Evolutionary conservation across 2,797 vertebrate species (phyloP).

Genomic region (Sebastes itinus): DNA sequence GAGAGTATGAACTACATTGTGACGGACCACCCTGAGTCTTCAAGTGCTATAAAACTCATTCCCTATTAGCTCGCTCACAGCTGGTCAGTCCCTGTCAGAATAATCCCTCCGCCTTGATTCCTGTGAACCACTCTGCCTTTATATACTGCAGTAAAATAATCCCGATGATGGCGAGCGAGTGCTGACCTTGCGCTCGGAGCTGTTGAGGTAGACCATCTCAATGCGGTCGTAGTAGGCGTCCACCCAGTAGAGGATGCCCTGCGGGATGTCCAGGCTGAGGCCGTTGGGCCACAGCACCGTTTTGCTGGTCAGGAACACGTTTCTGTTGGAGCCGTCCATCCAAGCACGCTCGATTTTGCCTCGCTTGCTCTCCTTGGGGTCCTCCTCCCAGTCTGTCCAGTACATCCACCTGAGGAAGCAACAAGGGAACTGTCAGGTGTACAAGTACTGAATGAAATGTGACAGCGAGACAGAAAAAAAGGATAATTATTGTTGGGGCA

Average conservation of each 20-base stretch:
- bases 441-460: background rate
- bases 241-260: conserved; percentile 95
- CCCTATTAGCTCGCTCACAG: conserved; percentile 16
- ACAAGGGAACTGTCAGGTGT: background rate
- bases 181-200: conserved; percentile 89
- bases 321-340: conserved; percentile 97
- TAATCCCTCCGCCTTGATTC: conserved; percentile 27
- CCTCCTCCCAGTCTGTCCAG: conserved; percentile 99
- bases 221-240: conserved; percentile 98
- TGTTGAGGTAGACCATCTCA: conserved; percentile 94
- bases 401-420: conserved; percentile 91
- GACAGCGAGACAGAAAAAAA: background rate
- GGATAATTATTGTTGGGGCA: background rate
- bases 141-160: background rate
- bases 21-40: conserved; percentile 42
- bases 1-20: background rate
- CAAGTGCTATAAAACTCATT: conserved; percentile 15
- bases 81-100: conserved; percentile 19
- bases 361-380: conserved; percentile 96
- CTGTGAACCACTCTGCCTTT: background rate
- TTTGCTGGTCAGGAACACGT: conserved; percentile 94
- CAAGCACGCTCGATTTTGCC: conserved; percentile 97
- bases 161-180: background rate
- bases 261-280: conserved; percentile 93
- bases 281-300: conserved; percentile 97